Evolutionary conservation across 2,113 vertebrate genomes (phyloP), one percentile per base, ranked within the genome.

Genomic region (Phocoena sinus): DNA sequence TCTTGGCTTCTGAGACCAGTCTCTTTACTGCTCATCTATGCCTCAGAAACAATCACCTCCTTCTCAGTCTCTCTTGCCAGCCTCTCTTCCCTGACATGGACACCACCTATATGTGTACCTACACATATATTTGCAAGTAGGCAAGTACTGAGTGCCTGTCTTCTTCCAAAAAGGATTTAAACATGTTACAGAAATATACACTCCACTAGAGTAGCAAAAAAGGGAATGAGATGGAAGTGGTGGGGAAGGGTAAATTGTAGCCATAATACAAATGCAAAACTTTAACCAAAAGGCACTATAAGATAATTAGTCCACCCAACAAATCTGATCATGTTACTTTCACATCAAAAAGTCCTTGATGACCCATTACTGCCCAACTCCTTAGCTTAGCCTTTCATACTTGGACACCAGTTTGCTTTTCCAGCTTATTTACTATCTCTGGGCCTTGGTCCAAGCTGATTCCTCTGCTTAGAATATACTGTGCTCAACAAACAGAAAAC

Each of bases 161-260:
- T 76, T 41, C 44, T 93, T 76, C 60, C n/a, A 25, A 80, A 86
- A 87, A 95, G 17, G 13, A 83, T 77, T 88, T 93, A 89, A 94
- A 89, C 11, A 89, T 21, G n/a, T 50, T 63, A 79, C 47, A 90
- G 28, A 91, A 92, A 74, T 28, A 74, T 4, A 76, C 1, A 25
- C 17, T 38, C 28, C 4, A 18, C 25, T 12, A 80, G 41, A 38
- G 20, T 67, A 21, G 38, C 82, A 63, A 83, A 79, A 95, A 33
- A 60, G 23, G 44, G 18, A 70, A 21, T 38, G 11, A 73, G 23
- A 60, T 56, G 25, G 14, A 91, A 84, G 33, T 36, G 65, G 47
- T 58, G 9, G 44, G 60, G 25, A 60, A 79, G 65, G 67, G 36
- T n/a, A 83, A 83, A 50, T 41, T 62, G 74, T 58, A 91, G 38